These are phyloP conservation scores for Hyles vespertilio DNA, from an alignment of 1,140 invertebrate species.

Conservation along the genomic window DNA sequence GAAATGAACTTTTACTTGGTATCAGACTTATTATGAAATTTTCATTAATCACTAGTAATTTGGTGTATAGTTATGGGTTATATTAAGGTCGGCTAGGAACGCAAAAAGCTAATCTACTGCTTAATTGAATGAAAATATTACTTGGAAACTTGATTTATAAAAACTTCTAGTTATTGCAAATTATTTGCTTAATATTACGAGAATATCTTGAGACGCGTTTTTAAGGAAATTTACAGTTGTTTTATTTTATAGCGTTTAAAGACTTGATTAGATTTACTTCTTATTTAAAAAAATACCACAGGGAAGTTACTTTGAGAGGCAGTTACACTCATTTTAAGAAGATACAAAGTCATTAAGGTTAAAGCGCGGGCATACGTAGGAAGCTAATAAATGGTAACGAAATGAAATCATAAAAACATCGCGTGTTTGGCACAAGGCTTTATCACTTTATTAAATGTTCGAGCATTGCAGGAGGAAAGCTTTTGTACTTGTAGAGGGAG, in stretches of 20 bases:
- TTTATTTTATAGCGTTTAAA: too few relatives aligned
- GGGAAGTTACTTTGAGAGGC: too few relatives aligned
- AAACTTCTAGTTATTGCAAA: too few relatives aligned
- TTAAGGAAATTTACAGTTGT: too few relatives aligned
- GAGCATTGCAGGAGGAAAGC: slow-evolving; percentile 13
- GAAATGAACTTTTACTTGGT: background rate
- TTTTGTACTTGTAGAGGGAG: slow-evolving; percentile 21
- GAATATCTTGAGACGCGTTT: too few relatives aligned
- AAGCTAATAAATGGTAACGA: slow-evolving; percentile 26
- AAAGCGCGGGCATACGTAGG: slow-evolving; percentile 21
- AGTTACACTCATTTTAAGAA: slow-evolving; percentile 14
- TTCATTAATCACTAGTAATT: slow-evolving; percentile 2
- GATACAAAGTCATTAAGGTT: slow-evolving; percentile 26
- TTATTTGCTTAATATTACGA: too few relatives aligned
- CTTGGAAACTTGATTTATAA: too few relatives aligned
- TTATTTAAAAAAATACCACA: too few relatives aligned
- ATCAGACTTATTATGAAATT: background rate
- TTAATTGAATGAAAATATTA: too few relatives aligned
- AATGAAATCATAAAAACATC: slow-evolving; percentile 55
- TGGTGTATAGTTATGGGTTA: background rate
- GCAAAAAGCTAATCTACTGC: background rate
- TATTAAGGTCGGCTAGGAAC: background rate
- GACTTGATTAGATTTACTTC: too few relatives aligned
- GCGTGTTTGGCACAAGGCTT: slow-evolving; percentile 53
- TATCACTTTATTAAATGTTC: slow-evolving; percentile 63